Evolutionary conservation across 2,797 vertebrate genomes (phyloP).

Genomic region (Heteromormyrus szaboi): DNA sequence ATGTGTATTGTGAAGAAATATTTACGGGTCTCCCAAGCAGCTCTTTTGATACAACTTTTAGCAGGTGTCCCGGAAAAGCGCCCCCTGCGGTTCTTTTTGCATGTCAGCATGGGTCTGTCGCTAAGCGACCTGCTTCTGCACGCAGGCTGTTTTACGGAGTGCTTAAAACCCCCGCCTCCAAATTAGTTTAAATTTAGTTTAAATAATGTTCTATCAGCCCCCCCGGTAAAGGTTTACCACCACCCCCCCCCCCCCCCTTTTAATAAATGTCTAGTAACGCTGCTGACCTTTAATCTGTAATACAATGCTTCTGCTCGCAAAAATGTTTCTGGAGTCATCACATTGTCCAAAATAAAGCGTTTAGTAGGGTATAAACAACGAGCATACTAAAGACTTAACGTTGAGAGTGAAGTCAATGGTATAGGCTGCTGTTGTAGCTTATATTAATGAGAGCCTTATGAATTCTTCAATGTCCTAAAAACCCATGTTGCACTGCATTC

Average conservation of each 20-base stretch:
- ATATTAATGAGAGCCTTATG: background rate
- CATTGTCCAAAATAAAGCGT: background rate
- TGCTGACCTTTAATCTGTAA: background rate
- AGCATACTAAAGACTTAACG: background rate
- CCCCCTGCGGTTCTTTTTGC: slow-evolving; percentile 65
- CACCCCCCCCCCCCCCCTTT: background rate
- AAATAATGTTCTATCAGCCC: background rate
- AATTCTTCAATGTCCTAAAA: background rate
- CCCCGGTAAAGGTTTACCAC: background rate
- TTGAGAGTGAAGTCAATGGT: background rate
- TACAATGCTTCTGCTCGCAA: background rate
- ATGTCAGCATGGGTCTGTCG: slow-evolving; percentile 59
- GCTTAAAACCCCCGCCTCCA: background rate
- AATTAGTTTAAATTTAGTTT: background rate
- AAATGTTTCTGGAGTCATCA: background rate
- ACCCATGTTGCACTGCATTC: background rate
- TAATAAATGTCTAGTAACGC: background rate
- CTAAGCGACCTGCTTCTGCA: slow-evolving; percentile 62
- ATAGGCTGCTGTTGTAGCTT: background rate
- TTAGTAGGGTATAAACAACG: background rate
- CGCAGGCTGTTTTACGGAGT: background rate
- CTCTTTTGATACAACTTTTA: background rate
- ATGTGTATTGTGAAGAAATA: background rate
- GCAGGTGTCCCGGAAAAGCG: slow-evolving; percentile 51
- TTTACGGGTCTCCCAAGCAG: background rate